Conservation (phyloP, 2,113 vertebrate genomes). For the Bagarius yarrelli region DNA sequence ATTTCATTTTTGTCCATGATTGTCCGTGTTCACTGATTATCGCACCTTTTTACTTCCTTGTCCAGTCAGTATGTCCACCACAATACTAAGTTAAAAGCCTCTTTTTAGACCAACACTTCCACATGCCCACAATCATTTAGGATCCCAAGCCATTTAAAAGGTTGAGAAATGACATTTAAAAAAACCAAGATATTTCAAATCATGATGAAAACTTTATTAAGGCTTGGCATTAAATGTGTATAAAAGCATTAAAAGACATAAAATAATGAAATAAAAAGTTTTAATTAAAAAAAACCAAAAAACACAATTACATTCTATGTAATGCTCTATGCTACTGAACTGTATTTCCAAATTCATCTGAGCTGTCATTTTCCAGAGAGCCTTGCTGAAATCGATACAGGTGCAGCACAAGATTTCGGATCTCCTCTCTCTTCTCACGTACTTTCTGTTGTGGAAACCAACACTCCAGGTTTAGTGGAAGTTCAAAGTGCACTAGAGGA, state of each 20-base stretch:
- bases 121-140: conserved; percentile 1
- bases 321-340: conserved; percentile 20
- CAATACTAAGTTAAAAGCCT: neutral
- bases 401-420: conserved; percentile 86
- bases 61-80: no score
- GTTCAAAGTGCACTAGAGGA: conserved; percentile 89
- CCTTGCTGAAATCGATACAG: conserved; percentile 82
- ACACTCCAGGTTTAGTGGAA: conserved; percentile 80
- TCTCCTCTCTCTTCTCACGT: conserved; percentile 88
- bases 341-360: conserved; percentile 34
- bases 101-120: neutral
- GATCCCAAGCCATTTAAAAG: neutral
- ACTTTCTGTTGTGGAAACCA: conserved; percentile 92
- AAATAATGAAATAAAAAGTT: conserved; percentile 10
- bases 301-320: conserved; percentile 27
- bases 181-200: neutral
- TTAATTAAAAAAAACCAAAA: conserved; percentile 37
- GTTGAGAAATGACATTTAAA: neutral
- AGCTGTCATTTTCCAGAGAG: conserved; percentile 59
- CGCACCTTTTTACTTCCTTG: no score
- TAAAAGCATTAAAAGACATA: conserved; percentile 39
- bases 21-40: no score
- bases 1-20: no score
- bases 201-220: conserved; percentile 41
- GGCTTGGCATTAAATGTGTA: conserved; percentile 29